Percentiles rank a stretch among this genome's conserved stretches.
Conservation (phyloP, 2,113 vertebrate species). For the Tragelaphus imberbis region DNA sequence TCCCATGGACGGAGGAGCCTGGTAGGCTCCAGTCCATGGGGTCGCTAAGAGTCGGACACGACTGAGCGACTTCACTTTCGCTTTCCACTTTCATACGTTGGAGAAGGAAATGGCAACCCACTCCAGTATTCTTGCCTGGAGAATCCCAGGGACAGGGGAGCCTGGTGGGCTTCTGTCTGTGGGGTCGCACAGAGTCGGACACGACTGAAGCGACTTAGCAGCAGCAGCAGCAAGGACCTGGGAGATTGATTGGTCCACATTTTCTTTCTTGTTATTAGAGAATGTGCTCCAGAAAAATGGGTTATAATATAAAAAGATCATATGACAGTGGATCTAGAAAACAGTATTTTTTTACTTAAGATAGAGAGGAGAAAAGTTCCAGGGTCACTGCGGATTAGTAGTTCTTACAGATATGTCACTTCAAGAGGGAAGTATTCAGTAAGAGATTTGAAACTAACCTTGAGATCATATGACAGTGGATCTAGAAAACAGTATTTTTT, state of each 20-base stretch:
- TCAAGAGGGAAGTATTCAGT: neutral
- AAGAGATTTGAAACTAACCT: neutral
- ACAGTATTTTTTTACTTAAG: neutral
- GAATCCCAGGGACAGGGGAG: no score
- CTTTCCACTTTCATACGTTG: no score
- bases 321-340: neutral
- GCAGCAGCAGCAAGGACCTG: no score
- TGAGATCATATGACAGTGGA: neutral
- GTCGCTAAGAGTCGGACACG: no score
- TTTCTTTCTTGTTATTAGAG: neutral
- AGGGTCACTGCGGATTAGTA: neutral
- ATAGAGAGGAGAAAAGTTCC: neutral
- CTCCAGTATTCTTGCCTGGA: no score
- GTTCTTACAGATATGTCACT: neutral
- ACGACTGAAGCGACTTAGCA: no score
- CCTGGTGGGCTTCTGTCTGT: no score
- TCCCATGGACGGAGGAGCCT: no score
- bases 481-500: neutral
- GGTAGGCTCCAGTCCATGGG: no score
- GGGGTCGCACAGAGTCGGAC: no score
- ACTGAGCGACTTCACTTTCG: no score
- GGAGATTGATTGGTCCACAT: neutral
- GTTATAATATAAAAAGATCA: neutral
- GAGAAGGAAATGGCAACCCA: no score
- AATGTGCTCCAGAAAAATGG: neutral